Conservation (phyloP, 2,888 invertebrate species). For the Hesperia comma region DNA sequence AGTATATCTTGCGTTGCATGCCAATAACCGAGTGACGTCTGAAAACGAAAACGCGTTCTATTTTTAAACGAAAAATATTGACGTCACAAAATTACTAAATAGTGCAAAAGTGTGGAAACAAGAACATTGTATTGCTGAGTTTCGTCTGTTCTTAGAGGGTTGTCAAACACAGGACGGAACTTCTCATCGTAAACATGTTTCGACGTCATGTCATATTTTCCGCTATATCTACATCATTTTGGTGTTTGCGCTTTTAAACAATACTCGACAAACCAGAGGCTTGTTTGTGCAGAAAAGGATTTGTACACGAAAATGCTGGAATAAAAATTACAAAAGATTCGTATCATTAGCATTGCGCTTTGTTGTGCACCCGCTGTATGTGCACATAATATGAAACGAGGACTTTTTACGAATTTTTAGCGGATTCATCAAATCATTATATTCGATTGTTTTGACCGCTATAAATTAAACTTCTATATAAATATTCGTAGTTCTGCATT, state of each 20-base stretch:
- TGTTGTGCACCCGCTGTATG: slow-evolving; percentile 27
- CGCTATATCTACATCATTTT: slow-evolving; percentile 47
- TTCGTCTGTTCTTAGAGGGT: slow-evolving; percentile 48
- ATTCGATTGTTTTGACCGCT: slow-evolving; percentile 22
- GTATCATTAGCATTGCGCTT: slow-evolving; percentile 29
- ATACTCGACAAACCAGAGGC: slow-evolving; percentile 39
- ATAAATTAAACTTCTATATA: slow-evolving; percentile 23
- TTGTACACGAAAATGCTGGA: slow-evolving; percentile 20
- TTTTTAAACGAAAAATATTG: slow-evolving; percentile 38
- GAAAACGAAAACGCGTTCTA: slow-evolving; percentile 32
- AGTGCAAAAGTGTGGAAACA: slow-evolving; percentile 28
- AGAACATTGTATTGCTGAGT: slow-evolving; percentile 47
- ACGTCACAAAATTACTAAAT: slow-evolving; percentile 35
- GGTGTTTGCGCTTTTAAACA: slow-evolving; percentile 46
- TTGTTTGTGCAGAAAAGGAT: slow-evolving; percentile 32
- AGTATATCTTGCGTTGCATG: slow-evolving; percentile 36
- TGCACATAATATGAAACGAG: slow-evolving; percentile 18
- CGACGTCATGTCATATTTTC: slow-evolving; percentile 54
- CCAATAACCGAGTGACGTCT: slow-evolving; percentile 39
- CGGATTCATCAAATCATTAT: slow-evolving; percentile 24
- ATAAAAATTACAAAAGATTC: slow-evolving; percentile 37
- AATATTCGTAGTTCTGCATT: neutral
- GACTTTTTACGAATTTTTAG: slow-evolving; percentile 15
- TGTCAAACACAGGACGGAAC: slow-evolving; percentile 52
- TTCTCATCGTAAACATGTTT: slow-evolving; percentile 55